Base-by-base conservation (phyloP, 2,797 vertebrate genomes). In the Ispidina lecontei region DNA sequence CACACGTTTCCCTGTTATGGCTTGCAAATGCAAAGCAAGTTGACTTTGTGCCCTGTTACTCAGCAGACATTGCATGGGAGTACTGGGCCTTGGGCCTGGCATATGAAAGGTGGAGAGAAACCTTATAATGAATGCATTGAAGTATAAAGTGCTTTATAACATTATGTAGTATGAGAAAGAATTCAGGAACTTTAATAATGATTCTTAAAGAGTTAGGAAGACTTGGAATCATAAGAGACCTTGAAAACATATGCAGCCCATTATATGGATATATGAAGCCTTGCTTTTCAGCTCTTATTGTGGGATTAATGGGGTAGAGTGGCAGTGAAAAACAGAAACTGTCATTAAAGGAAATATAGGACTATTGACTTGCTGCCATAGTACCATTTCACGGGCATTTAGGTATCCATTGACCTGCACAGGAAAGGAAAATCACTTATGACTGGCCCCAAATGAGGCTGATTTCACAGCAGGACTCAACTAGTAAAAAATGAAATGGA, bases 381-480 rank as follows among this genome's bases (percentile, higher is more conserved):
- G 64, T 79, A 84, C 74, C 71, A 76, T 91, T 96, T 91, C 74
- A 90, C 64, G 85, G 90, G 31, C 71, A 87, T 94, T 94, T 90
- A 92, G 64, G 77, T 71, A 74, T 79, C 77, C 39, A 78, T 59
- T 87, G 91, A 77, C 89, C 82, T 89, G 89, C 75, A 89, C 35
- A 77, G 51, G 59, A 75, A 84, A 89, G 51, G 28, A 85, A 72
- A 84, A 92, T 80, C 54, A 76, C 56, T 87, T 63, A 39, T 7
- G 21, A 31, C 37, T 92, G 71, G 19, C 64, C 62, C 17, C 18
- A 33, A 58, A 73, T 59, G 29, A 86, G 49, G 26, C 49, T 82
- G 68, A 65, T 90, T 28, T 78, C 56, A 44, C n/a, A 73, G 60
- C n/a, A 64, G 41, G 51, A 55, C 6, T 54, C 41, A 49, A 54